Base-by-base conservation (phyloP, 2,888 invertebrate genomes). In the Prostheceraeus crozeri region DNA sequence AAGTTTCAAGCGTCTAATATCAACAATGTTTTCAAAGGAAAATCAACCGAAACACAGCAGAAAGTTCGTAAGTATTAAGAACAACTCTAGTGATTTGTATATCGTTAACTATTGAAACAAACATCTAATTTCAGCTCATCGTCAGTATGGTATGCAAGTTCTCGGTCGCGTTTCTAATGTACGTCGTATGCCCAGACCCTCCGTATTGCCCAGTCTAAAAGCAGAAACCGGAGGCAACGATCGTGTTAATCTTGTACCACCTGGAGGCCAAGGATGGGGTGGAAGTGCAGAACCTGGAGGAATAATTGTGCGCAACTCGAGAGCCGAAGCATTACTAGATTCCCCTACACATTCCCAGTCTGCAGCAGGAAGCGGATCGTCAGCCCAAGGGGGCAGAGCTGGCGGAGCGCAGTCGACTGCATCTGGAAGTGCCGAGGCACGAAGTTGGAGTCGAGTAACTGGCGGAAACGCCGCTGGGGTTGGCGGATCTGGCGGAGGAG, bases 121-220 rank as follows among this genome's bases (percentile, higher is more conserved):
- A n/a, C n/a, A n/a, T n/a, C n/a, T n/a, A n/a, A n/a, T n/a, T 55
- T 10, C 16, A 57, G 57, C 40, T 48, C 40, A 57, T 59, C 30
- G 48, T 2, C 6, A 46, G 27, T 55, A n/a, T 51, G 61, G 61
- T n/a, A 51, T 61, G 56, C 61, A 61, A 23, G 31, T 21, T 33
- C 25, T 61, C 11, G 61, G 61, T n/a, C 60, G 46, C 33, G 40
- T 61, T 11, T 27, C 35, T 1, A 31, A 51, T 21, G 51, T 45
- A 28, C 25, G 57, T n/a, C 8, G 61, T 3, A 21, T 59, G 14
- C 61, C 61, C n/a, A 57, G 58, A n/a, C 61, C 61, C 8, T 33
- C 30, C 10, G 46, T 46, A 52, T 61, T 61, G 48, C 61, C 61
- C 1, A 61, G 61, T 51, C 25, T 60, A 46, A 61, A 61, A 46